Evolutionary conservation across 2,797 vertebrate species (phyloP), one percentile per base, ranked within the genome.

Genomic region (Sorex maritimensis): DNA sequence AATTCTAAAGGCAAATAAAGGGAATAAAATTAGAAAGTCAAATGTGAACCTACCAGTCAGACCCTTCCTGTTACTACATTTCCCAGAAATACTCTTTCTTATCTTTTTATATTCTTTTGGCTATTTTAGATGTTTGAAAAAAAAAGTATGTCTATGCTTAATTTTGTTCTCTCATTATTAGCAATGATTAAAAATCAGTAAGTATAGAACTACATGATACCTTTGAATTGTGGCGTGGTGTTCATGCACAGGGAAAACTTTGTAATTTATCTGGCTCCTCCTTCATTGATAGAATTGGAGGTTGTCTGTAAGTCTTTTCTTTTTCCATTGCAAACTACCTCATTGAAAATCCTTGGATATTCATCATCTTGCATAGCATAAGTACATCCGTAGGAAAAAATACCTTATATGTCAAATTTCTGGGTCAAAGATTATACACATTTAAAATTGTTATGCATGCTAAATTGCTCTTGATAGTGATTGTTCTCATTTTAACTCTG

Each of bases 41-140:
- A 68, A 52, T 44, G 19, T 41, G 75, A 89, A 38, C 46, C 17
- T 68, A 11, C 24, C 11, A 67, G 28, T 52, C 68, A 1, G n/a
- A 19, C 67, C 23, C 21, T 12, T 49, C 21, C 24, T 49, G 34
- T 81, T 67, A n/a, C 14, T 6, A 28, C 23, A 65, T 79, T 80
- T 4, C 4, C 52, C 49, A 2, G n/a, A 86, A 61, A 38, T 55
- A 82, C 58, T 23, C 83, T 77, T 8, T 74, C 4, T 79, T 91
- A 6, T 67, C 86, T 19, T 15, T 46, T 46, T 55, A 28, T 58
- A 55, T 52, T 14, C n/a, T 93, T 90, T 90, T 41, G 15, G 17
- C 77, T 75, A 67, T 52, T 87, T 52, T 8, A 71, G 34, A 23
- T 81, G 41, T 75, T 84, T 94, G 69, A 81, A 94, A 93, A 34